Base-by-base conservation (phyloP, 2,888 invertebrate genomes). In the Andrena chrysosceles region DNA sequence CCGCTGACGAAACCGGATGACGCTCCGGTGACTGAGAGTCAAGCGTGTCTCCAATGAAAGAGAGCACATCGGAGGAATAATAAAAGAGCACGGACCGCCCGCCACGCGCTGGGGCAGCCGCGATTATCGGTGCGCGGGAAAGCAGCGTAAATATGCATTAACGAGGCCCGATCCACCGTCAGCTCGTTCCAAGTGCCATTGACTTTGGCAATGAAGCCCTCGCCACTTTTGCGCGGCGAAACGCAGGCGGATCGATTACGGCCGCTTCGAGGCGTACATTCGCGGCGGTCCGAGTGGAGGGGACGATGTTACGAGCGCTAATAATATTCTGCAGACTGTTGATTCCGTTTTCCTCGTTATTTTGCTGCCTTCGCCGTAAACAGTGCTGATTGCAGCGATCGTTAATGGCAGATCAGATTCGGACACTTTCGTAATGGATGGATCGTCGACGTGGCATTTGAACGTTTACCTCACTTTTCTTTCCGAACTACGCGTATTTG, bases 1-100 rank as follows among this genome's bases (percentile, higher is more conserved):
- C 73, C 88, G 88, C 83, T 84, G 85, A 88, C 83, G 87, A 87
- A 85, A 89, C 89, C 89, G 89, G 89, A 89, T 89, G 88, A 87
- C 87, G 84, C 59, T 78, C 69, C 56, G 23, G 79, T 56, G 72
- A 81, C 81, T 77, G 82, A 87, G 85, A 86, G 82, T 83, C 73
- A 77, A 86, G 75, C 82, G 86, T 83, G 85, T 70, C 83, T 81
- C 80, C 82, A 71, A 79, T 73, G 75, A 84, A 83, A 85, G 81
- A 67, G 73, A 59, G 69, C 82, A 67, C 82, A 70, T 68, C 59
- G 56, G 33, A 76, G 75, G 80, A 85, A 78, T 77, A 81, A 86
- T 74, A 78, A 83, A 70, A 85, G 52, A 63, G 48, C 35, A 54
- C 33, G 62, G n/a, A 49, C 26, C 70, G 16, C 7, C 5, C 48